A percentile compares a stretch with the other conserved stretches of the same genome.
Evolutionary conservation across 2,888 invertebrate genomes (phyloP).

Genomic region (Drosophila affinis): DNA sequence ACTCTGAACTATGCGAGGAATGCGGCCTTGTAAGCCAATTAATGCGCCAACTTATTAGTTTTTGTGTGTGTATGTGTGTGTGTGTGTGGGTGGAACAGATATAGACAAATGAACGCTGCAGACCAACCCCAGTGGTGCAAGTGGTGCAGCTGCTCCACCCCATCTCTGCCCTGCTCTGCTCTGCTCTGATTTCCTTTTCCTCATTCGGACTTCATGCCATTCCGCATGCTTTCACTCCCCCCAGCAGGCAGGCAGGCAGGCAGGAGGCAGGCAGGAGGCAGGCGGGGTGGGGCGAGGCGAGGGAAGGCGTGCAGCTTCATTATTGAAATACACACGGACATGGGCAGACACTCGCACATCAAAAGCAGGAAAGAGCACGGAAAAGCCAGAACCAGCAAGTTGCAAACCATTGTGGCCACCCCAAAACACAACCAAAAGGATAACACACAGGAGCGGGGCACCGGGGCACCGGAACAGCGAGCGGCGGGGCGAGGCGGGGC

Average conservation of each 20-base stretch:
- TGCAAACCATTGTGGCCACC: conserved; percentile 62
- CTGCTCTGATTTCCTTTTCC: conserved; percentile 19
- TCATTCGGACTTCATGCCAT: conserved; percentile 55
- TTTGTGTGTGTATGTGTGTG: conserved; percentile 10
- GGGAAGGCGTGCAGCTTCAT: conserved; percentile 58
- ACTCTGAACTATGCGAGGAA: conserved; percentile 55
- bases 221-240: conserved; percentile 58
- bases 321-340: conserved; percentile 67
- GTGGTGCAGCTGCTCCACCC: conserved; percentile 39
- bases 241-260: conserved; percentile 16
- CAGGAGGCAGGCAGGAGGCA: conserved; percentile 21
- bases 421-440: conserved; percentile 32
- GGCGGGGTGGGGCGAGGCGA: too few relatives aligned
- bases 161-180: not conserved
- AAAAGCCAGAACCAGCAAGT: conserved; percentile 50
- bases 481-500: too few relatives aligned
- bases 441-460: conserved; percentile 20
- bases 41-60: conserved; percentile 77
- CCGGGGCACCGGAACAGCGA: too few relatives aligned
- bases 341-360: conserved; percentile 52
- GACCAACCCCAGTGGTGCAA: conserved; percentile 41
- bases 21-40: conserved; percentile 72
- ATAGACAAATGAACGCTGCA: not conserved
- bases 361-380: conserved; percentile 17
- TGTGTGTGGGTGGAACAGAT: not conserved